Percentiles rank a stretch among this genome's conserved stretches.
Evolutionary conservation across 1,140 invertebrate species (phyloP).

Genomic region (Liolophura sinensis): DNA sequence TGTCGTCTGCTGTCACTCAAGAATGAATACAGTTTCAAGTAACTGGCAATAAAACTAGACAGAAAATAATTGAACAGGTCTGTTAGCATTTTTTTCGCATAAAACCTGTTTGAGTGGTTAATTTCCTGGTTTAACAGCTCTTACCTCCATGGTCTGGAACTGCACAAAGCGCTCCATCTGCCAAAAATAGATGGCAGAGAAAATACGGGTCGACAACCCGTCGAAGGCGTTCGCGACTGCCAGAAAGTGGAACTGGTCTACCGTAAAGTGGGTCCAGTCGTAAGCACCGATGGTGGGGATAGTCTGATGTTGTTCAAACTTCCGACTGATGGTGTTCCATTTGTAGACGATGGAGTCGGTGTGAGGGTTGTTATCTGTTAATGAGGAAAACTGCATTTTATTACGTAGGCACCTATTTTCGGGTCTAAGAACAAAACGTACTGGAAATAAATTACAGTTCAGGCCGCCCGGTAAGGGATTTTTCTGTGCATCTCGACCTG

Average conservation of each 20-base stretch:
- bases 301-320: conserved; percentile 31
- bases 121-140: neutral
- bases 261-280: conserved; percentile 52
- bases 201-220: conserved; percentile 36
- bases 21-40: too few species aligned
- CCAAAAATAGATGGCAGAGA: conserved; percentile 49
- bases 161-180: conserved; percentile 40
- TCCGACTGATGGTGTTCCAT: conserved; percentile 30
- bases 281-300: conserved; percentile 48
- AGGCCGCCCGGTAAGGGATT: too few species aligned
- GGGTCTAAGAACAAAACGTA: neutral
- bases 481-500: too few species aligned
- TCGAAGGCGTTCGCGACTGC: conserved; percentile 50
- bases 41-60: neutral
- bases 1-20: neutral
- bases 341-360: conserved; percentile 46
- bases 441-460: too few species aligned
- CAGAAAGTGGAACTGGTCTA: conserved; percentile 50
- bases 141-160: conserved; percentile 53
- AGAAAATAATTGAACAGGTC: neutral
- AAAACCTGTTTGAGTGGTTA: neutral
- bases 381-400: conserved; percentile 1
- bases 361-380: conserved; percentile 36
- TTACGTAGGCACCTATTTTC: neutral
- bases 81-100: neutral